A percentile compares a stretch with the other conserved stretches of the same genome.
Evolutionary conservation across 2,113 vertebrate genomes (phyloP).

Genomic region (Polypterus bichir): DNA sequence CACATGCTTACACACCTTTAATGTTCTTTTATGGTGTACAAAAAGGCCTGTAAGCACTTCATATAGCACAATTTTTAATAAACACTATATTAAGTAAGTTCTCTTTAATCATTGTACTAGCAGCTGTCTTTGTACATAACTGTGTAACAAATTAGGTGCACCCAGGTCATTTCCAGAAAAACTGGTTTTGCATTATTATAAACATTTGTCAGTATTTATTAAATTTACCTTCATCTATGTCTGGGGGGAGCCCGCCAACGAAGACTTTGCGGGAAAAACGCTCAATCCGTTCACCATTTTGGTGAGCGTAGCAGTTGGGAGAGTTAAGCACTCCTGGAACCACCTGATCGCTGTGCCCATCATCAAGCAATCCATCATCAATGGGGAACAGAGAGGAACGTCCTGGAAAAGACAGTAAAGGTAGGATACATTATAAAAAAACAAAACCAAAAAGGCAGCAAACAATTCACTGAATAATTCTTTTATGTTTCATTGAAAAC

Average conservation of each 20-base stretch:
- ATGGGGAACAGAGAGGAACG: conserved; percentile 93
- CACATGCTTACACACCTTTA: too few relatives aligned
- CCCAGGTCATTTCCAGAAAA: background rate
- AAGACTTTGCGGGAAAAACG: conserved; percentile 96
- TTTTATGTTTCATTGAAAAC: too few relatives aligned
- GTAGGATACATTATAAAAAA: too few relatives aligned
- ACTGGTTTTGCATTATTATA: conserved; percentile 3
- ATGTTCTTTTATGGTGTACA: too few relatives aligned
- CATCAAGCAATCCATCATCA: conserved; percentile 85
- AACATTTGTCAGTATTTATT: background rate
- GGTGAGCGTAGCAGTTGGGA: conserved; percentile 79
- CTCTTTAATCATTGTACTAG: background rate
- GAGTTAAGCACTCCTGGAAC: conserved; percentile 71
- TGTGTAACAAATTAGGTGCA: background rate
- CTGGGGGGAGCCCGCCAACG: conserved; percentile 88
- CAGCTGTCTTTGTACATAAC: conserved; percentile 5
- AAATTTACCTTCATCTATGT: conserved; percentile 86
- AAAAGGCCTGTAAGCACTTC: too few relatives aligned
- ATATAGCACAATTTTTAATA: too few relatives aligned
- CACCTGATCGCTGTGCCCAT: conserved; percentile 79
- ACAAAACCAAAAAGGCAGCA: too few relatives aligned
- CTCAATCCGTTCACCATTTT: conserved; percentile 87
- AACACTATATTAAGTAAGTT: background rate
- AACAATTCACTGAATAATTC: too few relatives aligned
- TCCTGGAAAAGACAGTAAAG: conserved; percentile 44